Conservation (phyloP, 2,888 invertebrate species). For the Drosophila ustulata region DNA sequence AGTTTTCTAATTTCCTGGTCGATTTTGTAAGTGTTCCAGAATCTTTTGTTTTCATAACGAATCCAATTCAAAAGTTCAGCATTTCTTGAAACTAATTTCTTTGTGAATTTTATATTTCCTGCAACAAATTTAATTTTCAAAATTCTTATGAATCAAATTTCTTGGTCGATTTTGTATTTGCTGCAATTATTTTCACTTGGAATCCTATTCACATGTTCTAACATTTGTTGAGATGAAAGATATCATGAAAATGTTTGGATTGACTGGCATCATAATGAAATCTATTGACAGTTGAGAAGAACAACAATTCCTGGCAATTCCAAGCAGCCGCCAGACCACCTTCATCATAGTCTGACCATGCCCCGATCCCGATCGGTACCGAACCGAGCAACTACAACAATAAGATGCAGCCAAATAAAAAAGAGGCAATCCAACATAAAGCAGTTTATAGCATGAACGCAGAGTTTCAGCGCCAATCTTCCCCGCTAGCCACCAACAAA, state of each 20-base stretch:
- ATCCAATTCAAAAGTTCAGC: too few relatives aligned
- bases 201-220: neutral
- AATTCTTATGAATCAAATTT: neutral
- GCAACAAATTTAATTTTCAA: too few relatives aligned
- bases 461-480: constrained; percentile 40
- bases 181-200: neutral
- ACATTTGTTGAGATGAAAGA: neutral
- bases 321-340: constrained; percentile 20
- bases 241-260: neutral
- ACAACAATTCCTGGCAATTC: constrained; percentile 21
- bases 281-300: constrained; percentile 34
- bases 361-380: neutral
- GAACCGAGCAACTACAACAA: constrained; percentile 7
- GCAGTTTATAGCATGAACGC: constrained; percentile 30
- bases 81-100: too few relatives aligned
- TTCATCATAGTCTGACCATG: constrained; percentile 34
- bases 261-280: constrained; percentile 24
- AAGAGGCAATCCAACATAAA: constrained; percentile 20
- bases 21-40: too few relatives aligned
- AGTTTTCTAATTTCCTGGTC: too few relatives aligned
- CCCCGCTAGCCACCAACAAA: constrained; percentile 1
- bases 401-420: constrained; percentile 7
- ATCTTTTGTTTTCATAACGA: too few relatives aligned
- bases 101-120: too few relatives aligned
- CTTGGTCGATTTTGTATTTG: neutral